These are phyloP conservation scores for Channallabes apus DNA, from an alignment of 2,797 vertebrate species.

Conservation along the genomic window DNA sequence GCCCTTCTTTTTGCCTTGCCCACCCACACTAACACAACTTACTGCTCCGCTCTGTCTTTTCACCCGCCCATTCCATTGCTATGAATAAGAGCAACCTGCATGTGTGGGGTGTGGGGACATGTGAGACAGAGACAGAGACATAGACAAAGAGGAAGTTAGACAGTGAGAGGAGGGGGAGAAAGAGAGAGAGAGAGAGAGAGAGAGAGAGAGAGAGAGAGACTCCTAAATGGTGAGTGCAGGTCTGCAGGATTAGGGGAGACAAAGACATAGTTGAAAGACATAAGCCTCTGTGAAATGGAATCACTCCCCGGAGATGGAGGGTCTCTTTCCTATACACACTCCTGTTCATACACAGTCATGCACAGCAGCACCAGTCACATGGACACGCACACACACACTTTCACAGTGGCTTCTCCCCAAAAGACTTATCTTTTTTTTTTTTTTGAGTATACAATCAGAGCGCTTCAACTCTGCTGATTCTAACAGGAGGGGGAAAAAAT, in stretches of 20 bases:
- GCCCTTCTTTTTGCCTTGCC: neutral
- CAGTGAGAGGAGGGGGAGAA: neutral
- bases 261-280: conserved; percentile 59
- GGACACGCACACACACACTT: conserved; percentile 46
- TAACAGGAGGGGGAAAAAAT: neutral
- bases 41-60: neutral
- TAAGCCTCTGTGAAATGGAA: conserved; percentile 59
- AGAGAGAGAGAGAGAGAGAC: conserved; percentile 3
- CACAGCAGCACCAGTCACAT: conserved; percentile 32
- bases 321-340: conserved; percentile 37
- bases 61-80: conserved; percentile 18
- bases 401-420: conserved; percentile 44
- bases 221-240: conserved; percentile 46
- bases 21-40: conserved; percentile 15
- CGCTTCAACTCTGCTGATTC: neutral
- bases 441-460: neutral
- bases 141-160: conserved; percentile 5
- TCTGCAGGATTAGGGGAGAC: conserved; percentile 58
- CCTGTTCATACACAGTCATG: conserved; percentile 20
- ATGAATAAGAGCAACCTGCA: conserved; percentile 38
- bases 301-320: conserved; percentile 53
- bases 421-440: conserved; percentile 31
- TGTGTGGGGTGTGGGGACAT: conserved; percentile 45
- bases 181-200: conserved; percentile 1
- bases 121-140: conserved; percentile 27